Base-by-base conservation (phyloP, 1,140 invertebrate genomes). In the Oedothorax gibbosus region DNA sequence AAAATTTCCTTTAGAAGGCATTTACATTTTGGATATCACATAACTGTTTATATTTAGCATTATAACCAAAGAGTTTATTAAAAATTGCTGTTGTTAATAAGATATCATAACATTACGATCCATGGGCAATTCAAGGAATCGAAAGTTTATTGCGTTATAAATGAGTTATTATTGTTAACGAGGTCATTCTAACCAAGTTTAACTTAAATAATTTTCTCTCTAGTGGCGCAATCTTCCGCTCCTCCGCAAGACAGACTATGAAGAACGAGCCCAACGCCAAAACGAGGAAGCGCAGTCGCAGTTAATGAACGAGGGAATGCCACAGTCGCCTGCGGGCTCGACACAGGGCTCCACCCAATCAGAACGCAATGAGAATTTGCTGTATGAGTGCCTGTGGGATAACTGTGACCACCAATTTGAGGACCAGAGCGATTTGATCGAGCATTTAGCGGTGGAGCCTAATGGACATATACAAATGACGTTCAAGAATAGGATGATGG, bases 371-470 rank as follows among this genome's bases (percentile, higher is more conserved):
- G 86, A 90, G 66, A 90, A 92, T 69, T 89, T 93, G 87, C 93
- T 96, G 7, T 98, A 93, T 88, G 96, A 97, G 88, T 98, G 97
- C 88, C 92, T 93, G 51, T 98, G 97, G 97, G 95, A 96, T 35
- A 66, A 85, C 87, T 98, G 97, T 89, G 97, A 98, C 89, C 96
- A 91, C 90, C 96, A 98, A 90, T 98, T 98, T 89, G 97, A 99
- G 89, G 96, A 97, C 87, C 91, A 96, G 72, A 89, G 93, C 2
- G 97, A 98, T 90, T 95, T 96, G 87, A 93, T 96, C 86, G 97
- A 98, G 84, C 97, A 98, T 90, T 94, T 96, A 87, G 93, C 97
- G 75, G 92, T 93, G 1, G 96, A 97, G 88, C 91, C 88, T 15
- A 88, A 89, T 86, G 93, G 93, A n/a, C 93, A 94, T 85, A 88